Conservation (phyloP, 2,797 vertebrate genomes). For the Mionectes olivaceus region DNA sequence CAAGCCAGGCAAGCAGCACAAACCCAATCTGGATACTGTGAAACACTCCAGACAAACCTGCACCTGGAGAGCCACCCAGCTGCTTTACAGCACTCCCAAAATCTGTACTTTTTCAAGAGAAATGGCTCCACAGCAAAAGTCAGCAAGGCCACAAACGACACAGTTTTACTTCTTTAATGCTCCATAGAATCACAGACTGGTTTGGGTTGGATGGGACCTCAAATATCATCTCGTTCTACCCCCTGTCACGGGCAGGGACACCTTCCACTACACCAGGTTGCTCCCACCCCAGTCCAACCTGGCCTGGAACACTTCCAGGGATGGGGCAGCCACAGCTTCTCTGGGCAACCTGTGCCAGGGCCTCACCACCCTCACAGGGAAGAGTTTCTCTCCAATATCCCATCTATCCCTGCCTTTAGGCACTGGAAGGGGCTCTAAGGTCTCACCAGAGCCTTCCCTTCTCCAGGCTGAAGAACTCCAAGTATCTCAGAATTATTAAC, state of each 20-base stretch:
- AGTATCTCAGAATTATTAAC: neutral
- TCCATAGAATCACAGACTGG: neutral
- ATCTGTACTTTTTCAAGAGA: neutral
- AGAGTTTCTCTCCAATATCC: neutral
- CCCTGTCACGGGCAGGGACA: neutral
- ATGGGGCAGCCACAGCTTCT: neutral
- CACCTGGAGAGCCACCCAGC: neutral
- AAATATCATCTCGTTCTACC: accelerated
- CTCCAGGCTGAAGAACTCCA: neutral
- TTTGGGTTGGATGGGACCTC: neutral
- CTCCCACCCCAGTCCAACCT: accelerated
- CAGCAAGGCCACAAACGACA: neutral
- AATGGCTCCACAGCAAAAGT: neutral
- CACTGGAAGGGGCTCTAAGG: neutral
- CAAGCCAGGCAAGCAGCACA: accelerated
- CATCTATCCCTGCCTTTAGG: accelerated
- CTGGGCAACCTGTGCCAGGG: neutral
- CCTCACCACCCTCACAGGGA: accelerated
- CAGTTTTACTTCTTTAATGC: neutral
- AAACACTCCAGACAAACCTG: accelerated
- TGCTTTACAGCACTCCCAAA: neutral
- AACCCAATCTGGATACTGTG: accelerated
- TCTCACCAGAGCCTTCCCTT: too few relatives aligned
- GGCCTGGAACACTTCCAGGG: neutral
- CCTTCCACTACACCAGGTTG: accelerated